phyloP scores from a whole-genome alignment of 2,113 vertebrate species.

The Pituophis catenifer region DNA sequence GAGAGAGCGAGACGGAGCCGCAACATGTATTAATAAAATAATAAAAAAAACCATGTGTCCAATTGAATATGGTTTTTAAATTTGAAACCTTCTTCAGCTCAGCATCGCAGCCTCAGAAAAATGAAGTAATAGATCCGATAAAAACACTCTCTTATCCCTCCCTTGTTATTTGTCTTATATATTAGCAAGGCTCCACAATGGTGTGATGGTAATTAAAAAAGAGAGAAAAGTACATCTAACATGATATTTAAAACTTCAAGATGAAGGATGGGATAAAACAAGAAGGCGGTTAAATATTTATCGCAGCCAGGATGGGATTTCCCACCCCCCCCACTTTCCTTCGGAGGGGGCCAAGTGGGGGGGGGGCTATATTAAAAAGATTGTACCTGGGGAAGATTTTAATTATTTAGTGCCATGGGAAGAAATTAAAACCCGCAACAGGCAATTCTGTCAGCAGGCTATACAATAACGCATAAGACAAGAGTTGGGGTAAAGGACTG shows the following conservation, averaged over 20 bases:
- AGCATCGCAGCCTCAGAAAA: neutral
- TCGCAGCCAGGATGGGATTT: conserved; percentile 20
- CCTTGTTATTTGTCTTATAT: conserved; percentile 54
- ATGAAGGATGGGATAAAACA: conserved; percentile 22
- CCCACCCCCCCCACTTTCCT: neutral
- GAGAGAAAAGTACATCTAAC: conserved; percentile 56
- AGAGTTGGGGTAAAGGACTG: conserved; percentile 19
- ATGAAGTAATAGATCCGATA: neutral
- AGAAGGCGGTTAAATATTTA: conserved; percentile 52
- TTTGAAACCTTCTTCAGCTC: neutral
- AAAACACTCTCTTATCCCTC: neutral
- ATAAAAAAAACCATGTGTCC: neutral
- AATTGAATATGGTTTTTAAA: neutral
- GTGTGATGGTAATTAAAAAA: conserved; percentile 62
- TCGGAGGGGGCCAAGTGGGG: neutral
- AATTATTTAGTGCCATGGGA: conserved; percentile 62
- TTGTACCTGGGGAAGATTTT: conserved; percentile 51
- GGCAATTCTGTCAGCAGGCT: conserved; percentile 32
- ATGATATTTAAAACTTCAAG: conserved; percentile 46
- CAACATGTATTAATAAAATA: neutral
- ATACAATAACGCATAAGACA: conserved; percentile 25
- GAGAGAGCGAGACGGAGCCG: neutral
- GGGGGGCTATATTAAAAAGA: conserved; percentile 25
- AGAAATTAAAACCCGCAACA: conserved; percentile 9
- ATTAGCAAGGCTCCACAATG: conserved; percentile 29